Base-by-base conservation (phyloP, 2,888 invertebrate species). In the Spodoptera littoralis region DNA sequence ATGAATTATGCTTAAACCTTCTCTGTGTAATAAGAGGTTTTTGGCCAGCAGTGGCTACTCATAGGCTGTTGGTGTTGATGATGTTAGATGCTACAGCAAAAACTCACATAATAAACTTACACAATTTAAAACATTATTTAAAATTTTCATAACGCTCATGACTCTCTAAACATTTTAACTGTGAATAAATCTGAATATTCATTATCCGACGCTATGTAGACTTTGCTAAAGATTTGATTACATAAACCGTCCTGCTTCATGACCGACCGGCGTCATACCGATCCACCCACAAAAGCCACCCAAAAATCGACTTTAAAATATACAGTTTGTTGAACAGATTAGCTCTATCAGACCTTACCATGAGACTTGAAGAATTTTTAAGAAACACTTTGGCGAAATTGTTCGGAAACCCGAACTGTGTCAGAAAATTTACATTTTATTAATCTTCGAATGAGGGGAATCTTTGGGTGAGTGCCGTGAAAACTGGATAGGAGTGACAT, bases 361-460 rank as follows among this genome's bases (percentile, higher is more conserved):
- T 66, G 67, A 55, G 57, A 73, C 44, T 54, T 51, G 47, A 63
- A 69, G 64, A 73, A 70, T 62, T 76, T 81, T 77, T 67, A 76
- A 73, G 73, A 73, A 79, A 77, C 67, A 67, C 73, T 80, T 75
- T 57, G 60, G 67, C 62, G 59, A 85, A 84, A 82, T 84, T 80
- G 80, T 82, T 82, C 79, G 76, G 76, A 82, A 84, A 81, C 72
- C 70, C 73, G 78, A 67, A 69, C 69, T 79, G 82, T 80, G 84
- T 82, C 81, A 73, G 68, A 69, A 77, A 80, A 87, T 87, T 87
- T 86, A 83, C 87, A 87, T 87, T 86, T 87, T 87, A 87, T 87
- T 87, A 87, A 87, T 87, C 84, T 84, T 70, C 61, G 77, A 83
- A 84, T 83, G 85, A 82, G 79, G 78, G 70, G 70, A 70, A 54